Evolutionary conservation across 2,797 vertebrate genomes (phyloP), one percentile per base, ranked within the genome.

Genomic region (Vespertilio murinus): DNA sequence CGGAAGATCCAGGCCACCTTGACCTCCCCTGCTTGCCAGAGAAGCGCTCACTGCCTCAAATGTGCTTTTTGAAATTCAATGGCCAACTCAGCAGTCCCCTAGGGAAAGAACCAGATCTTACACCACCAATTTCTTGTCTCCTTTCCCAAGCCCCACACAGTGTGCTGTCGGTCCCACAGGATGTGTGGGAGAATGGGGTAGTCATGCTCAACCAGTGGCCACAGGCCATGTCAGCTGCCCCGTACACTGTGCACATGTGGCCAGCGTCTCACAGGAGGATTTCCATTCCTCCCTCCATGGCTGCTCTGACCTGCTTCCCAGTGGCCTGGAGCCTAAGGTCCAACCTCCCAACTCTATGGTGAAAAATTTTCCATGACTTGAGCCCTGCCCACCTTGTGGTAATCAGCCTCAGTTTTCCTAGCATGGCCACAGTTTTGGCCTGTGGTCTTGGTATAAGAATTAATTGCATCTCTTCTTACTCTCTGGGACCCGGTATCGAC

Each of bases 1-100:
- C 69, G 30, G 30, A 74, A 75, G 84, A 91, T 90, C 64, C 13
- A 56, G 94, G 90, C 70, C 88, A 59, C 78, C 1, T 45, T 94
- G 90, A 94, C 90, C 84, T 90, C 84, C 40, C 52, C 59, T 95
- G 65, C 90, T 79, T 42, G 61, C 40, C 13, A 65, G 49, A 73
- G 49, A 49, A 40, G 42, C 14, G 1, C 25, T 65, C 35, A 0
- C 35, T 84, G 77, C 69, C 75, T 94, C 47, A 3, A 23, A 3
- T 7, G 30, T 61, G 45, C 69, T 79, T 94, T 93, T 82, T 52
- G 22, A 69, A 74, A 86, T 71, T 49, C 3, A 1, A 17, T 30
- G 3, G 54, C 49, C 52, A 80, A 75, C 49, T 0, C 1, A 5
- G 20, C 61, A 49, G 56, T 8, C 40, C 25, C n/a, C 49, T 28